phyloP scores from a whole-genome alignment of 1,140 invertebrate genomes.

The Platyura marginata region DNA sequence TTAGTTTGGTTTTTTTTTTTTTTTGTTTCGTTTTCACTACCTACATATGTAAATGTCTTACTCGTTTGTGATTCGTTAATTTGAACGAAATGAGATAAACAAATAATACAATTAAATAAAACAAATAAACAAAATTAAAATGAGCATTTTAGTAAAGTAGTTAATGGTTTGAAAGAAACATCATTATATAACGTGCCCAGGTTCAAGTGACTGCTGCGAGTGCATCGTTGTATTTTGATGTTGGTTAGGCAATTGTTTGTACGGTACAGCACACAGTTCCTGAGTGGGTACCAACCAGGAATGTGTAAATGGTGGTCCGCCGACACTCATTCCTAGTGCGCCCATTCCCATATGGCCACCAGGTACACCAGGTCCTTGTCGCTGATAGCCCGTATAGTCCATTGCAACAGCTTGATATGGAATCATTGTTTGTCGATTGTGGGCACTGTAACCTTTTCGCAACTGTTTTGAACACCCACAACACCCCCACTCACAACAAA shows the following conservation, averaged over 20 bases:
- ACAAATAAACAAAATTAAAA: neutral
- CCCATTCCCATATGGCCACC: constrained; percentile 34
- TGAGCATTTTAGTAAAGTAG: neutral
- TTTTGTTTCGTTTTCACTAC: too few relatives aligned
- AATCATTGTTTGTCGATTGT: too few relatives aligned
- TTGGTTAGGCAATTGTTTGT: constrained; percentile 48
- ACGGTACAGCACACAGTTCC: constrained; percentile 66
- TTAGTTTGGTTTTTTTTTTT: too few relatives aligned
- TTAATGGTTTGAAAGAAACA: neutral
- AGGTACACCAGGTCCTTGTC: constrained; percentile 44
- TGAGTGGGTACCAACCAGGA: constrained; percentile 79
- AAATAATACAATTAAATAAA: neutral
- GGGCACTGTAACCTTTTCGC: too few relatives aligned
- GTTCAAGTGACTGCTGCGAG: constrained; percentile 60
- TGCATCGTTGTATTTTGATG: constrained; percentile 14
- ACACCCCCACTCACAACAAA: neutral
- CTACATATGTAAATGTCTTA: too few relatives aligned
- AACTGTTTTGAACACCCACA: too few relatives aligned
- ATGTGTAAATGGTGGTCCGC: constrained; percentile 58
- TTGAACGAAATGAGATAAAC: too few relatives aligned
- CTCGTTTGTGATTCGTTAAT: too few relatives aligned
- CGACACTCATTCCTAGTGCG: constrained; percentile 31
- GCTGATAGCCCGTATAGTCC: constrained; percentile 72
- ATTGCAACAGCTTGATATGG: constrained; percentile 74
- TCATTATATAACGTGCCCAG: constrained; percentile 54